Conservation (phyloP, 23 tunicate genomes). For the Halocynthia aurantium region DNA sequence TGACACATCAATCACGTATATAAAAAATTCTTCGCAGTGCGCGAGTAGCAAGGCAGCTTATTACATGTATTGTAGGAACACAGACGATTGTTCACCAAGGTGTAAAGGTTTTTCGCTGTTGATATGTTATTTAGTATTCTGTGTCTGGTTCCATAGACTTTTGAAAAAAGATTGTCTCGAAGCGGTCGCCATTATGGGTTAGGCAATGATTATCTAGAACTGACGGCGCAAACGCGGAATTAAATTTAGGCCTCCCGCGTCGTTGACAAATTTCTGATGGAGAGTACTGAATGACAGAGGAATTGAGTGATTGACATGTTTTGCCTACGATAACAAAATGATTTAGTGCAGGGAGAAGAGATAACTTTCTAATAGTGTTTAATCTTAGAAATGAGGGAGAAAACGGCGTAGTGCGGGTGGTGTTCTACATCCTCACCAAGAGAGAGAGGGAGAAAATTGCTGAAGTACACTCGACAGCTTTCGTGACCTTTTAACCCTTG, state of each 20-base stretch:
- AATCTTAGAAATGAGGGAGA: too few relatives aligned
- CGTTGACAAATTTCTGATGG: slow-evolving; percentile 14
- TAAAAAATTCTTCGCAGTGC: too few relatives aligned
- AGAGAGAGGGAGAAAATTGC: background rate
- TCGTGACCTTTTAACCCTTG: slow-evolving; percentile 21
- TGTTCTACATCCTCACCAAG: background rate
- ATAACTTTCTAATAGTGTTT: too few relatives aligned
- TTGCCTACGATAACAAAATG: slow-evolving; percentile 15
- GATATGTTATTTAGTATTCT: too few relatives aligned
- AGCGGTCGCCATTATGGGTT: background rate
- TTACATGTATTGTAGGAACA: too few relatives aligned
- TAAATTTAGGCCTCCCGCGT: slow-evolving; percentile 28
- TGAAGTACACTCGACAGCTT: slow-evolving; percentile 24
- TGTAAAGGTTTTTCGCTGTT: too few relatives aligned
- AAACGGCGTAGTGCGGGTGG: too few relatives aligned
- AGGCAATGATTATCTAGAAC: background rate
- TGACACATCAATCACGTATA: too few relatives aligned
- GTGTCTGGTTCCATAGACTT: too few relatives aligned
- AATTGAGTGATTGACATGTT: slow-evolving; percentile 32
- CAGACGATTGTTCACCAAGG: too few relatives aligned
- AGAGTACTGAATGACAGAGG: slow-evolving; percentile 6
- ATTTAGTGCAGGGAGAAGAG: too few relatives aligned
- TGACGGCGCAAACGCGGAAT: background rate
- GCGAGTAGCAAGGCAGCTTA: too few relatives aligned
- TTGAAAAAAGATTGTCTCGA: background rate